Evolutionary conservation across 2,113 vertebrate genomes (phyloP).

Genomic region (Etheostoma cragini): DNA sequence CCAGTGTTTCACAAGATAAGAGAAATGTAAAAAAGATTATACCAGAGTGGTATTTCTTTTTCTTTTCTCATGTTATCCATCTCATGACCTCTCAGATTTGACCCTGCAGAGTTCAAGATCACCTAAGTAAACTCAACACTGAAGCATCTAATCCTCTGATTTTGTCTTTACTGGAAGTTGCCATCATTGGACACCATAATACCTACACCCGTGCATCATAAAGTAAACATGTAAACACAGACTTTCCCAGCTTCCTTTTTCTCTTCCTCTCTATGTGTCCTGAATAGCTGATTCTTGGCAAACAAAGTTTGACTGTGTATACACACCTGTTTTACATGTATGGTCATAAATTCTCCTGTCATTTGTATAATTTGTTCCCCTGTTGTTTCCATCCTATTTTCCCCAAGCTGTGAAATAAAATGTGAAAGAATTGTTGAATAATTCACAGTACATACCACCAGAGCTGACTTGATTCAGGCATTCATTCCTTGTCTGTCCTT

Average conservation of each 20-base stretch:
- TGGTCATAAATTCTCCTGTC: neutral
- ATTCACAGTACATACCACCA: no score
- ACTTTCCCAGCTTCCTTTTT: slow-evolving; percentile 37
- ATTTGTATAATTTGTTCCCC: neutral
- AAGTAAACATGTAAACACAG: neutral
- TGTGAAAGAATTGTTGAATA: no score
- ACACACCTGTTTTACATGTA: neutral
- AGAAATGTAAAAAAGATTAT: neutral
- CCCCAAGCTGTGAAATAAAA: neutral
- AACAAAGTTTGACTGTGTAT: slow-evolving; percentile 7
- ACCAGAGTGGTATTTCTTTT: neutral
- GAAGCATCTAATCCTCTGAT: slow-evolving; percentile 24
- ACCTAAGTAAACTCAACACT: neutral
- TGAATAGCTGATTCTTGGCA: slow-evolving; percentile 16
- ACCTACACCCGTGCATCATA: slow-evolving; percentile 10
- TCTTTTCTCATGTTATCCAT: slow-evolving; percentile 1
- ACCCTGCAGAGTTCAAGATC: neutral
- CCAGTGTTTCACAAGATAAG: neutral
- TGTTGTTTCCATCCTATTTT: neutral
- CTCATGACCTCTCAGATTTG: neutral
- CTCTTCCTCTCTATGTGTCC: slow-evolving; percentile 8
- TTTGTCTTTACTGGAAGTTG: neutral
- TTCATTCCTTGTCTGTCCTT: slow-evolving; percentile 47
- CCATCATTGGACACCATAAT: neutral
- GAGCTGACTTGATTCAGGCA: slow-evolving; percentile 7